A percentile compares a stretch with the other conserved stretches of the same genome.
Evolutionary conservation across 2,888 invertebrate species (phyloP).

Genomic region (Isotomurus palustris): DNA sequence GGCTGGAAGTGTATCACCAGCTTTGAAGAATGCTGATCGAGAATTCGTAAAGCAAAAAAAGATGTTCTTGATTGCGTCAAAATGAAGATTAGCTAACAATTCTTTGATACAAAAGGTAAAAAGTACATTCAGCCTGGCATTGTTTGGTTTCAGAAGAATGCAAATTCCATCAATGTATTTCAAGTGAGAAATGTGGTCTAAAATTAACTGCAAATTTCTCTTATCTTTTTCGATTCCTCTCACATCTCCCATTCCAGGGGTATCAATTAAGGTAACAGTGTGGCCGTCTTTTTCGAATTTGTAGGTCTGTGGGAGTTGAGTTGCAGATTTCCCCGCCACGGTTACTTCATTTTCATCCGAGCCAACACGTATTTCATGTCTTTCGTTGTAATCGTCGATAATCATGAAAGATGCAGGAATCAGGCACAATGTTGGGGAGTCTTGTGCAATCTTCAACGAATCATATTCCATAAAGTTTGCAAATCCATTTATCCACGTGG

Average conservation of each 20-base stretch:
- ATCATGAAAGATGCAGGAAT: constrained; percentile 28
- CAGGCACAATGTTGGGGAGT: neutral
- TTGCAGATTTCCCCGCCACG: constrained; percentile 15
- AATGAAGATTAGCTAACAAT: constrained; percentile 24
- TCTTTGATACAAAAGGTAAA: constrained; percentile 32
- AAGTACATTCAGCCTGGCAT: constrained; percentile 13
- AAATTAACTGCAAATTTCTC: constrained; percentile 25
- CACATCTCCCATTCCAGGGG: constrained; percentile 29
- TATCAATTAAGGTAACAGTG: constrained; percentile 27
- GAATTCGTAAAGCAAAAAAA: constrained; percentile 33
- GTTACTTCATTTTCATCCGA: constrained; percentile 13
- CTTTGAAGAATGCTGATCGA: constrained; percentile 25
- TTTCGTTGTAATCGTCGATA: constrained; percentile 16
- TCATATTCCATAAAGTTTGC: constrained; percentile 23
- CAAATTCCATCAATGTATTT: constrained; percentile 26
- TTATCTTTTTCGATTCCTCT: constrained; percentile 20
- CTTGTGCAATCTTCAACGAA: constrained; percentile 21
- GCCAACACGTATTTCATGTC: constrained; percentile 8
- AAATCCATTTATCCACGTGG: constrained; percentile 39
- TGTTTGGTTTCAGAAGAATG: constrained; percentile 33
- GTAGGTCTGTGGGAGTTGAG: constrained; percentile 17
- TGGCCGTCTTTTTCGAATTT: constrained; percentile 5
- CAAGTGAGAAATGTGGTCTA: constrained; percentile 9
- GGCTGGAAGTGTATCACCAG: constrained; percentile 29
- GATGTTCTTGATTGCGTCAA: constrained; percentile 27